A percentile compares a stretch with the other conserved stretches of the same genome.
These are phyloP conservation scores for Heliothis subflexa DNA, from an alignment of 1,140 invertebrate species.

Conservation along the genomic window DNA sequence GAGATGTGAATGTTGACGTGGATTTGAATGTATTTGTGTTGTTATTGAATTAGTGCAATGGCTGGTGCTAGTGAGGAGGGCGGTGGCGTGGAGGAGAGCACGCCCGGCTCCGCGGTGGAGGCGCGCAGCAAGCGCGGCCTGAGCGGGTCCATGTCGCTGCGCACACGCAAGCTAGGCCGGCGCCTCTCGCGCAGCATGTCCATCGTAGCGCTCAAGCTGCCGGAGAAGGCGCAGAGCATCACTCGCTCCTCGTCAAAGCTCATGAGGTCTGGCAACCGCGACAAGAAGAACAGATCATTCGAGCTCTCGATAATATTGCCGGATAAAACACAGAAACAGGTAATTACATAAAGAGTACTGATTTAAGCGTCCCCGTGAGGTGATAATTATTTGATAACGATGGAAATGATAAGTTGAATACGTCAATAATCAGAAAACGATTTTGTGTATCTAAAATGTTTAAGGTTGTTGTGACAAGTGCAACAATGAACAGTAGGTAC, in stretches of 20 bases:
- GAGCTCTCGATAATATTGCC: slow-evolving; percentile 86
- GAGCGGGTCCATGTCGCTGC: slow-evolving; percentile 81
- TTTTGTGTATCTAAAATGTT: not conserved
- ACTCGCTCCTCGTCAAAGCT: slow-evolving; percentile 77
- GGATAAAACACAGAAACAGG: slow-evolving; percentile 87
- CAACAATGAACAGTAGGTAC: not conserved
- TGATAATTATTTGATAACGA: slow-evolving; percentile 45
- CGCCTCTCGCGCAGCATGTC: slow-evolving; percentile 86
- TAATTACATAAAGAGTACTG: slow-evolving; percentile 55
- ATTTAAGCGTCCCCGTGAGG: not conserved
- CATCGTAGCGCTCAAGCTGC: slow-evolving; percentile 85
- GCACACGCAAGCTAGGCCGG: slow-evolving; percentile 83
- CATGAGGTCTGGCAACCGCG: slow-evolving; percentile 69
- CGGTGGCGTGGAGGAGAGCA: slow-evolving; percentile 64
- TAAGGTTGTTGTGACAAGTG: not conserved
- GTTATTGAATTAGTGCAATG: slow-evolving; percentile 70
- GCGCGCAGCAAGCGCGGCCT: slow-evolving; percentile 74
- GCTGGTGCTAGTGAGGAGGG: slow-evolving; percentile 77
- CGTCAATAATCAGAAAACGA: not conserved
- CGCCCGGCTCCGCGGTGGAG: slow-evolving; percentile 50
- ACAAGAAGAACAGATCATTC: slow-evolving; percentile 80
- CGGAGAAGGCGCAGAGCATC: slow-evolving; percentile 83
- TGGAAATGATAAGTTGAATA: not conserved
- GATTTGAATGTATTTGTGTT: slow-evolving; percentile 58
- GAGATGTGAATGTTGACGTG: slow-evolving; percentile 78